Evolutionary conservation across 2,888 invertebrate species (phyloP), one percentile per base, ranked within the genome.

Genomic region (Drosophila acutilabella): DNA sequence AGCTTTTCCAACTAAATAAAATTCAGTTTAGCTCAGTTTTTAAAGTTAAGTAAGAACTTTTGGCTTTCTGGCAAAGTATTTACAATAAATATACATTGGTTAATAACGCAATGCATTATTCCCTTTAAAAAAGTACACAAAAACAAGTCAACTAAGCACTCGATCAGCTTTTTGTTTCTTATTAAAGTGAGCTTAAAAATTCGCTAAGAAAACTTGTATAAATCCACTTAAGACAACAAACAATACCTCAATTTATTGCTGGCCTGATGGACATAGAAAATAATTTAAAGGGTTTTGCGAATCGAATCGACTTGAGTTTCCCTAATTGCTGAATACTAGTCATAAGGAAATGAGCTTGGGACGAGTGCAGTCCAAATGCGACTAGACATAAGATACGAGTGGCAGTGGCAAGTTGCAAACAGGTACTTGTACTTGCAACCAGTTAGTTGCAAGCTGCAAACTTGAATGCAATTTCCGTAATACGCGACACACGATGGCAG

Each of bases 391-490:
- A 30, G 30, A 30, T 30, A 8, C 7, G 14, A 8, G 18, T 51
- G 59, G 30, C 61, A 68, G 59, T 18, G 18, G 60, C 23, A 38
- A 45, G 20, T 33, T 16, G 67, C 53, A 56, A 23, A 8, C 54
- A 10, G 60, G 23, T 26, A 45, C 20, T 18, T 16, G 67, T 41
- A 56, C n/a, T n/a, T n/a, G 44, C 53, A 42, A 56, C 20, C 18
- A 23, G 11, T 30, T n/a, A 23, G 64, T 7, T 38, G 62, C 45
- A 62, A 65, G 56, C 61, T 52, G 79, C 69, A 65, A 74, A 80
- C 80, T 80, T 74, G 78, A 88, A 85, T 82, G 88, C 82, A 88
- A 82, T 82, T 84, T 84, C 87, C 84, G 81, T 74, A 79, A 83
- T 79, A 71, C 65, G 79, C 61, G 80, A 48, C 62, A 54, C 33